Percentiles rank a stretch among this genome's conserved stretches.
phyloP scores from a whole-genome alignment of 2,888 invertebrate genomes.

The Nymphalis polychloros region DNA sequence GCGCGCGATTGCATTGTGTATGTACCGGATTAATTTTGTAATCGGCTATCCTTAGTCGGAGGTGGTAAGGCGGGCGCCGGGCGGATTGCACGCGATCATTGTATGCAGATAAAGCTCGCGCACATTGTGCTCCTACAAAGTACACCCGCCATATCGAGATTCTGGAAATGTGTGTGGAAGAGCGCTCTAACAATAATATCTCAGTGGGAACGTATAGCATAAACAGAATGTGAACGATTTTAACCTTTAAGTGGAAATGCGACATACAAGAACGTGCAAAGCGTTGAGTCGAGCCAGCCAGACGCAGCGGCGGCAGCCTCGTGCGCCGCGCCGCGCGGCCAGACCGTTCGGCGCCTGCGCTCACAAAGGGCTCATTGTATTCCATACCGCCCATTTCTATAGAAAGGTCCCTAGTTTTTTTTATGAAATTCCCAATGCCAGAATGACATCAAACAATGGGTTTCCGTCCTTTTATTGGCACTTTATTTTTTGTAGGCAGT shows the following conservation, averaged over 20 bases:
- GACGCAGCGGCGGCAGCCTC: conserved; percentile 58
- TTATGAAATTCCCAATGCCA: conserved; percentile 71
- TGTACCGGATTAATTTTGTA: conserved; percentile 32
- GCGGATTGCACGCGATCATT: conserved; percentile 45
- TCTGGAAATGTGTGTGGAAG: conserved; percentile 48
- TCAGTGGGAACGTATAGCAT: conserved; percentile 3
- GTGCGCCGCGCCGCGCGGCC: conserved; percentile 56
- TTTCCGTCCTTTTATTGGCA: conserved; percentile 82
- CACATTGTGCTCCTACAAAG: conserved; percentile 26
- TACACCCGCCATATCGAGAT: conserved; percentile 39
- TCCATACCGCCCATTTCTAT: conserved; percentile 64
- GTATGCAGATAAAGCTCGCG: conserved; percentile 54
- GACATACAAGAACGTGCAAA: conserved; percentile 46
- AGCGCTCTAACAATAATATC: conserved; percentile 30
- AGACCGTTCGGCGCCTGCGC: conserved; percentile 79
- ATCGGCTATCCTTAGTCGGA: conserved; percentile 14
- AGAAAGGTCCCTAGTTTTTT: conserved; percentile 70
- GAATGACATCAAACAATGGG: conserved; percentile 79
- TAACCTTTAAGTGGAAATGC: conserved; percentile 26
- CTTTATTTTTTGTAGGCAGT: conserved; percentile 77
- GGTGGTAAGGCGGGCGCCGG: conserved; percentile 8
- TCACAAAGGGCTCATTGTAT: conserved; percentile 78
- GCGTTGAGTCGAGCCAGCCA: conserved; percentile 48
- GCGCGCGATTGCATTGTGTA: conserved; percentile 22
- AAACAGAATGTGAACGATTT: conserved; percentile 26